These are phyloP conservation scores for Trissoscelio sp. DNA, from an alignment of 2,888 invertebrate genomes.

Conservation along the genomic window DNA sequence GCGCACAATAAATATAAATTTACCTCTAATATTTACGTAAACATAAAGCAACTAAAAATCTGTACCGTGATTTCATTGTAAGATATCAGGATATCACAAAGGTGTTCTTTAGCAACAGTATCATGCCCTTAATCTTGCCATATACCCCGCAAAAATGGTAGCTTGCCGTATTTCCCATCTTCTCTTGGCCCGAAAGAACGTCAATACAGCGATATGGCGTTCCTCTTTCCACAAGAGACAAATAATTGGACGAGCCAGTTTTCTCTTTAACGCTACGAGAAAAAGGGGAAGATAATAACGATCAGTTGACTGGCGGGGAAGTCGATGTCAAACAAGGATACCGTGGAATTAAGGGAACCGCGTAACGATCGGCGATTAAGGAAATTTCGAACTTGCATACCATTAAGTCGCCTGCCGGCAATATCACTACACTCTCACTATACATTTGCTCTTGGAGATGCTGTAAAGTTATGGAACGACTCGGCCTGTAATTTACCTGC, in stretches of 20 bases:
- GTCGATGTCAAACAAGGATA: conserved; percentile 36
- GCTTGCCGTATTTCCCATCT: not conserved
- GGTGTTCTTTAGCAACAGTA: conserved; percentile 2
- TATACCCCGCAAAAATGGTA: not conserved
- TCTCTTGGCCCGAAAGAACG: not conserved
- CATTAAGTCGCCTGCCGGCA: conserved; percentile 70
- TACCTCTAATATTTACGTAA: too few relatives aligned
- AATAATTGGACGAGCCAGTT: conserved; percentile 23
- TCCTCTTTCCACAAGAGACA: not conserved
- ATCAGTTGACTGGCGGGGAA: conserved; percentile 18
- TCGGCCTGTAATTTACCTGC: conserved; percentile 79
- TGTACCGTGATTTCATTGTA: not conserved
- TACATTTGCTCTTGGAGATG: conserved; percentile 62
- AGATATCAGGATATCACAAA: not conserved
- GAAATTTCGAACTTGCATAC: conserved; percentile 67
- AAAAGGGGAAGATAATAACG: conserved; percentile 9
- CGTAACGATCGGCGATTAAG: conserved; percentile 62
- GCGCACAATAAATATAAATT: too few relatives aligned
- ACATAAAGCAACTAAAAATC: not conserved
- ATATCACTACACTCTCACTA: conserved; percentile 58
- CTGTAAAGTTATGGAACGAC: conserved; percentile 78
- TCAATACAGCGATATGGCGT: conserved; percentile 17
- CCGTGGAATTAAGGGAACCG: conserved; percentile 43
- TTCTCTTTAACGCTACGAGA: conserved; percentile 6
- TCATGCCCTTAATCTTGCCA: not conserved